Evolutionary conservation across 2,113 vertebrate genomes (phyloP), one percentile per base, ranked within the genome.

Genomic region (Prunella himalayana): DNA sequence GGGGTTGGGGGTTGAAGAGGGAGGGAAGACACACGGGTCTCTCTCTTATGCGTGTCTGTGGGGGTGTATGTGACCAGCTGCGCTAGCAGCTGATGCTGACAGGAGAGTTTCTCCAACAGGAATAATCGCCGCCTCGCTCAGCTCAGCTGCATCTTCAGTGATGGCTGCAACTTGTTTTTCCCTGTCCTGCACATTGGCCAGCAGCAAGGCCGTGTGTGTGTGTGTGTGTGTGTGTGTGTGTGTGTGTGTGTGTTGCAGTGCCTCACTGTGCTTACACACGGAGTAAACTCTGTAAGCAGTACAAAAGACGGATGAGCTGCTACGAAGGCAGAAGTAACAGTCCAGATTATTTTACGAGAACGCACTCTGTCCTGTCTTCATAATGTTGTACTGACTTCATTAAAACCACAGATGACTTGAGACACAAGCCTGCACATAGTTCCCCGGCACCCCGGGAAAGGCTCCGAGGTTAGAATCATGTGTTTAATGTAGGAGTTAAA

Each of bases 111-210:
- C 27, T 59, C 18, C 25, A 9, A 7, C 9, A 17, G 56, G 11
- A n/a, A 4, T 3, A 39, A 31, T 5, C 16, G 6, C 51, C 4
- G 3, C 3, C 47, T 59, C 0, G 0, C 30, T 13, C 33, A 45
- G n/a, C 11, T 42, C 42, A 9, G 50, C 63, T 11, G 49, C n/a
- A 7, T 5, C 42, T 51, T 27, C 53, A 10, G 41, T 3, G 54
- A 2, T 0, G 0, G 13, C 2, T 30, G 42, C 44, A 27, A 17
- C 12, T 19, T 9, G 5, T 15, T 66, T 35, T 18, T 22, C 22
- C 15, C 42, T 16, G 66, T 7, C 11, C 65, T 15, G 8, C 20
- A 17, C 31, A 3, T 0, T 33, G 51, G 39, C 53, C 17, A 7
- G 53, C 33, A 33, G 75, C 30, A 16, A 54, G 41, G 23, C 63